Conservation (phyloP, 2,888 invertebrate species). For the Minunthozetes semirufus region DNA sequence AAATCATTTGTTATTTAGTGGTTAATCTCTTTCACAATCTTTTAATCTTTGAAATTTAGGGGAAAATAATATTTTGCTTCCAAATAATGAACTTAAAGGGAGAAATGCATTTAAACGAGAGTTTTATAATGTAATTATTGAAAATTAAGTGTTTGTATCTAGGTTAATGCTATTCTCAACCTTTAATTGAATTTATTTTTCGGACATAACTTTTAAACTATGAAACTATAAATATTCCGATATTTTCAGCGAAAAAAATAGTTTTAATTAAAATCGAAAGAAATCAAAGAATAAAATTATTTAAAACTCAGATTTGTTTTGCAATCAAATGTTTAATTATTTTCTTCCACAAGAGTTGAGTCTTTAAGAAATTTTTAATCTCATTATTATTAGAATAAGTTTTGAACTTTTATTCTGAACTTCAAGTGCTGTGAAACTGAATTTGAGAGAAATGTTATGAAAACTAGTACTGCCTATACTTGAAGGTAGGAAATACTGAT, state of each 20-base stretch:
- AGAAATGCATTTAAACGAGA: not conserved
- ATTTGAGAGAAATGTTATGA: not conserved
- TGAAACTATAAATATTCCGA: too few species aligned
- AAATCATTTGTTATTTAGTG: not conserved
- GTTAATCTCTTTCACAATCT: not conserved
- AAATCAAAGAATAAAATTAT: too few species aligned
- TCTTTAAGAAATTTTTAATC: too few species aligned
- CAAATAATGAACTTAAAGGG: not conserved
- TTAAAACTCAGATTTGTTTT: too few species aligned
- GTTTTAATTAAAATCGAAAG: too few species aligned
- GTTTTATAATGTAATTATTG: not conserved
- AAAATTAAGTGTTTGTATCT: not conserved
- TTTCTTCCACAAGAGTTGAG: too few species aligned
- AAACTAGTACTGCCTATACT: not conserved
- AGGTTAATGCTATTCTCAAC: not conserved
- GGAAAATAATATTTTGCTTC: not conserved
- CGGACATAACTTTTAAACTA: not conserved
- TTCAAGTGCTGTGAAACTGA: not conserved
- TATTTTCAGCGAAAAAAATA: too few species aligned
- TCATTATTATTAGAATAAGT: not conserved
- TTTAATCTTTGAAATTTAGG: not conserved
- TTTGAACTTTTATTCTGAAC: not conserved
- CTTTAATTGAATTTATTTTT: not conserved
- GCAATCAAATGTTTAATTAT: too few species aligned
- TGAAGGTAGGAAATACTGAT: constrained; percentile 2